phyloP scores from a whole-genome alignment of 2,797 vertebrate genomes.

The Rhinichthys osculus region DNA sequence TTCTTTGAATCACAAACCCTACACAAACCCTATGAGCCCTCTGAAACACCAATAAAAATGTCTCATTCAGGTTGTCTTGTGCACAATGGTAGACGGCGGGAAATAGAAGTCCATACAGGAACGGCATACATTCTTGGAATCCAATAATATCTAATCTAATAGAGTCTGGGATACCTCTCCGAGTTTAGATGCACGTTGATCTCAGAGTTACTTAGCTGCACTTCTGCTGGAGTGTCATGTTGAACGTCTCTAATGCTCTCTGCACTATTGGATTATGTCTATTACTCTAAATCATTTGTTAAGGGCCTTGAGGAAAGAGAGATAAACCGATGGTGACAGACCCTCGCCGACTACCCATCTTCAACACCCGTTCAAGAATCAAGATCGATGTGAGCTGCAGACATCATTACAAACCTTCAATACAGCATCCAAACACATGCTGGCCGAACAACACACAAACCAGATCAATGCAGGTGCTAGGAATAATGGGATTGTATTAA shows the following conservation, averaged over 20 bases:
- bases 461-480: slow-evolving; percentile 4
- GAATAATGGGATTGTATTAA: slow-evolving; percentile 5
- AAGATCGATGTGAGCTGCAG: slow-evolving; percentile 52
- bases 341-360: slow-evolving; percentile 24
- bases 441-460: background rate
- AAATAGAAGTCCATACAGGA: background rate
- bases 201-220: slow-evolving; percentile 29
- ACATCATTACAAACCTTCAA: slow-evolving; percentile 53
- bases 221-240: slow-evolving; percentile 18
- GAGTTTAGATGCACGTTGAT: slow-evolving; percentile 18
- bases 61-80: background rate
- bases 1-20: background rate
- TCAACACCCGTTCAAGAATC: slow-evolving; percentile 33
- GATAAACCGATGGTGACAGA: slow-evolving; percentile 51
- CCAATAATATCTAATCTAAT: slow-evolving; percentile 33
- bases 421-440: background rate
- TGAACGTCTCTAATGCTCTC: slow-evolving; percentile 35
- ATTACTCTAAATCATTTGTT: slow-evolving; percentile 46
- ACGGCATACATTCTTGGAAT: background rate
- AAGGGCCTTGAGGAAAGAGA: slow-evolving; percentile 39
- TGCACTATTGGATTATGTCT: slow-evolving; percentile 42
- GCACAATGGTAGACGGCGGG: background rate
- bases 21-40: background rate
- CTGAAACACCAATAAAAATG: background rate
- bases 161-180: slow-evolving; percentile 12